phyloP scores from a whole-genome alignment of 2,113 vertebrate genomes.

The Elgaria multicarinata region DNA sequence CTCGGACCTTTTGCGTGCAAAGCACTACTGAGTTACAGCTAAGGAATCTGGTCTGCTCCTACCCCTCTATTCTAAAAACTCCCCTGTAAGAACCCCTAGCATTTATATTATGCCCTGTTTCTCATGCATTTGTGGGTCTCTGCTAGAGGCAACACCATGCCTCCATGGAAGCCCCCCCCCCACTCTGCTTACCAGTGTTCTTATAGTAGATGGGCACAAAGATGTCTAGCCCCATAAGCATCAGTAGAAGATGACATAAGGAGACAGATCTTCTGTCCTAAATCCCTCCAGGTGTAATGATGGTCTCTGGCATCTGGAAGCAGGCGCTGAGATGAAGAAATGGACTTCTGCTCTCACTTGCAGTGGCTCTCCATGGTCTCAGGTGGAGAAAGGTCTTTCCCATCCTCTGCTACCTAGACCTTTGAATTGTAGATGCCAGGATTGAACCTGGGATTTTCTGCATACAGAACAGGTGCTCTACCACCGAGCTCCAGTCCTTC shows the following conservation, averaged over 20 bases:
- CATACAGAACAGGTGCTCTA: not conserved
- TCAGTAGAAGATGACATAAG: constrained; percentile 90
- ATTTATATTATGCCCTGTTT: not conserved
- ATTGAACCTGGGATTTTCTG: not conserved
- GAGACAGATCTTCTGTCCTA: constrained; percentile 85
- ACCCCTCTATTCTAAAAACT: not conserved
- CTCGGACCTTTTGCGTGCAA: too few species aligned
- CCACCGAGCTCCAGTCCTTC: not conserved
- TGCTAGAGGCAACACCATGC: too few species aligned
- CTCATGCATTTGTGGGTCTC: not conserved
- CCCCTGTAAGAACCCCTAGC: not conserved
- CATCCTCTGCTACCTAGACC: not conserved
- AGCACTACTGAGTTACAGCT: too few species aligned
- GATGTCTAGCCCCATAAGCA: constrained; percentile 86
- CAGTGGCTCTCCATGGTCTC: too few species aligned
- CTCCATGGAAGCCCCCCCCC: not conserved
- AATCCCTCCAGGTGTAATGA: constrained; percentile 88
- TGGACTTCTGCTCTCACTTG: not conserved
- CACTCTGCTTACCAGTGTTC: constrained; percentile 85
- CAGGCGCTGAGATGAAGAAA: constrained; percentile 68
- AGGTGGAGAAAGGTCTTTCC: not conserved
- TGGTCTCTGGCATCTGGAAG: constrained; percentile 59
- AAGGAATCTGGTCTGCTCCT: too few species aligned
- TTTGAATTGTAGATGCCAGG: not conserved
- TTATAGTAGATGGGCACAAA: constrained; percentile 95